These are phyloP conservation scores for Illadopsis cleaveri DNA, from an alignment of 2,113 vertebrate species.

Conservation along the genomic window DNA sequence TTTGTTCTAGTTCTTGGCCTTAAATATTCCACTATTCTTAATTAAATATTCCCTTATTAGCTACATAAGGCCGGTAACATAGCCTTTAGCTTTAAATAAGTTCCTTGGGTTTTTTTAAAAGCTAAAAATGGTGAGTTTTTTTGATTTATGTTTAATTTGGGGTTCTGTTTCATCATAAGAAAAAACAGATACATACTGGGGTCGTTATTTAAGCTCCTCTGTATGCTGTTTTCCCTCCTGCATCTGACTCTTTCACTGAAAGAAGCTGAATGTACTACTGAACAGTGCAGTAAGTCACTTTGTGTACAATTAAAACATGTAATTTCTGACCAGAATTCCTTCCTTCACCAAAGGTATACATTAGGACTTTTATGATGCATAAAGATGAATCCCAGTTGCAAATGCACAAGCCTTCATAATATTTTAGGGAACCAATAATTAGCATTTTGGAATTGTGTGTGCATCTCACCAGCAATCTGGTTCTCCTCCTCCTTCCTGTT, in stretches of 20 bases:
- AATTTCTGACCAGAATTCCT: conserved; percentile 38
- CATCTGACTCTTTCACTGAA: neutral
- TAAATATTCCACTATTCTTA: neutral
- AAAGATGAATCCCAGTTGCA: conserved; percentile 55
- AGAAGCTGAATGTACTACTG: neutral
- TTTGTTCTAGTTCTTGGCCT: neutral
- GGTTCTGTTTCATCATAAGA: neutral
- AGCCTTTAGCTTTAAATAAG: neutral
- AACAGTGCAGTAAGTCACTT: neutral
- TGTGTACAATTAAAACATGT: neutral
- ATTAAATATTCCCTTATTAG: conserved; percentile 21
- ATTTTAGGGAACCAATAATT: conserved; percentile 74
- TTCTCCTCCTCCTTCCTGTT: conserved; percentile 77
- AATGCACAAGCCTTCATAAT: conserved; percentile 45
- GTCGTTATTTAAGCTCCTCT: neutral
- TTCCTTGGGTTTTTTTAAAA: neutral
- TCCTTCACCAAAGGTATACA: conserved; percentile 29
- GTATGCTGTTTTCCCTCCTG: neutral
- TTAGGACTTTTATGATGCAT: conserved; percentile 57
- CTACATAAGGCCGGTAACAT: neutral
- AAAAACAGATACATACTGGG: neutral
- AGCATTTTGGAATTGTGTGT: conserved; percentile 66
- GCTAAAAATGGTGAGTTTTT: neutral
- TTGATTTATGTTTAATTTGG: neutral
- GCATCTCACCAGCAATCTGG: conserved; percentile 69